Evolutionary conservation across 2,797 vertebrate genomes (phyloP).

Genomic region (Cyclura pinguis): DNA sequence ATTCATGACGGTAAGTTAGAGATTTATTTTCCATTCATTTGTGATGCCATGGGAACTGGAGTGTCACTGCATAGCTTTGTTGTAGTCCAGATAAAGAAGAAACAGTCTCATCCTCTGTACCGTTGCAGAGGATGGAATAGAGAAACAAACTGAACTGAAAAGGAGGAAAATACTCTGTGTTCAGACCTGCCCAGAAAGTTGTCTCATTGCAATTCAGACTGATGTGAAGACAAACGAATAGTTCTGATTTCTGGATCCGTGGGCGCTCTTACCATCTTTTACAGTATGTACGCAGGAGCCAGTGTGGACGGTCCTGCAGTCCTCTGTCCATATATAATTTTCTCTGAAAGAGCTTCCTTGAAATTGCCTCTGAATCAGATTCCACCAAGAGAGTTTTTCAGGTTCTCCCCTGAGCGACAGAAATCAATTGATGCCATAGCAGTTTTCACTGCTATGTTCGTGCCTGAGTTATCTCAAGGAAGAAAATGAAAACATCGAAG

Average conservation of each 20-base stretch:
- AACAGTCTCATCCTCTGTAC: not conserved
- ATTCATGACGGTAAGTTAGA: slow-evolving; percentile 11
- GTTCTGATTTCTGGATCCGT: not conserved
- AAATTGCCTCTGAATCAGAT: not conserved
- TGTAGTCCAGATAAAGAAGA: not conserved
- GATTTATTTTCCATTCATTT: slow-evolving; percentile 1
- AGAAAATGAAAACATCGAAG: not conserved
- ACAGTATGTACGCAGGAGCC: not conserved
- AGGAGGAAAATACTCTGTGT: slow-evolving; percentile 27
- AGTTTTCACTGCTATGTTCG: not conserved
- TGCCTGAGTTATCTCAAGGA: not conserved
- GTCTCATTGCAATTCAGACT: accelerated
- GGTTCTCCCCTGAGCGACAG: not conserved
- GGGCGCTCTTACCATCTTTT: not conserved
- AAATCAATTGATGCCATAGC: not conserved
- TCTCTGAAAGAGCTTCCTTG: not conserved
- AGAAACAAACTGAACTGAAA: not conserved
- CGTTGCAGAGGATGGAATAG: slow-evolving; percentile 17
- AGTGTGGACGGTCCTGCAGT: not conserved
- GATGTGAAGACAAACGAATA: not conserved
- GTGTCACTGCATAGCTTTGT: accelerated
- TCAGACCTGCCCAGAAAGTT: not conserved
- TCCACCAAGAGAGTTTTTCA: not conserved
- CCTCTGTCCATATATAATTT: not conserved
- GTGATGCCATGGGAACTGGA: not conserved